These are phyloP conservation scores for Xestia c-nigrum DNA, from an alignment of 2,888 invertebrate species.

Conservation along the genomic window DNA sequence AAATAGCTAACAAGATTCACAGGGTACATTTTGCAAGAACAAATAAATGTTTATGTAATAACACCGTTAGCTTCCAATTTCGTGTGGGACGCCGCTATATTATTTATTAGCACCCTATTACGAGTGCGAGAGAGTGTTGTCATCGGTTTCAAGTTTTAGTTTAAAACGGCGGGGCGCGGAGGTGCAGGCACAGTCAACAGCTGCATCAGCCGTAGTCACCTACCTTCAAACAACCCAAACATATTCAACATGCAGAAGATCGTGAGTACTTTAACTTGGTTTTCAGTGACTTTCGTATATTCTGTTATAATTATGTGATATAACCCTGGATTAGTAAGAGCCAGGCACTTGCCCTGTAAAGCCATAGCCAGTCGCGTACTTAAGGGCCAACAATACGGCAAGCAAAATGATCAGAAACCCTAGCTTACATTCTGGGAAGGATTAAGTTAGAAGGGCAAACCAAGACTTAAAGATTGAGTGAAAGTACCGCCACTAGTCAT, in stretches of 20 bases:
- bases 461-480: background rate
- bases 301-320: conserved; percentile 9
- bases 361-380: background rate
- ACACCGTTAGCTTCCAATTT: conserved; percentile 72
- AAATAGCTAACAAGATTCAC: conserved; percentile 57
- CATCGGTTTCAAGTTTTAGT: conserved; percentile 42
- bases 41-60: conserved; percentile 72
- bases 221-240: conserved; percentile 41
- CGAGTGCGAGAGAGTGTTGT: conserved; percentile 72
- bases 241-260: conserved; percentile 63
- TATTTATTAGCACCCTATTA: conserved; percentile 85
- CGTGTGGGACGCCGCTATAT: conserved; percentile 74
- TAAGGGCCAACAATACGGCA: too few species aligned
- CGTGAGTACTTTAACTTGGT: conserved; percentile 61
- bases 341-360: background rate
- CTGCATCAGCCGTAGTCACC: conserved; percentile 52
- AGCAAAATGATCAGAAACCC: background rate
- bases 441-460: too few species aligned
- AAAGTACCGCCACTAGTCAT: background rate
- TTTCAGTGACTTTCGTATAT: background rate
- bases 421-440: background rate
- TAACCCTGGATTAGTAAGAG: background rate
- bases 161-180: conserved; percentile 51
- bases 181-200: conserved; percentile 54
- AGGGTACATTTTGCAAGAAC: conserved; percentile 67